Evolutionary conservation across 2,888 invertebrate genomes (phyloP).

Genomic region (Apamea crenata): DNA sequence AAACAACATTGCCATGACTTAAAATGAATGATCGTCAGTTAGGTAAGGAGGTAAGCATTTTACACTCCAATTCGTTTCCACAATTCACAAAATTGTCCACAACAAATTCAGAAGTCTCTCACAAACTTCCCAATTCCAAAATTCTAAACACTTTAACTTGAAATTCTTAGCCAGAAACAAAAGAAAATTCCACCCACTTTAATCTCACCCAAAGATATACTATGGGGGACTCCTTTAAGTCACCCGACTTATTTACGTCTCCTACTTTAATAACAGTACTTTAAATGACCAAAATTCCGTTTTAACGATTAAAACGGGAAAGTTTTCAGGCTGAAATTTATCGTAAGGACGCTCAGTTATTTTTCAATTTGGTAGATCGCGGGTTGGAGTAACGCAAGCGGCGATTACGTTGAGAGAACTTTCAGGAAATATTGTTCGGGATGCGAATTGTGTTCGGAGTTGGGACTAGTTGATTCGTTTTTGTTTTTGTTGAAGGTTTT

Average conservation of each 20-base stretch:
- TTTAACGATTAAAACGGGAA: constrained; percentile 78
- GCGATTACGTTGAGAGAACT: constrained; percentile 79
- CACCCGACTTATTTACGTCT: constrained; percentile 73
- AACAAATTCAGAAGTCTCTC: constrained; percentile 32
- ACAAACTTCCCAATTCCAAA: constrained; percentile 35
- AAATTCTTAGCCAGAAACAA: constrained; percentile 58
- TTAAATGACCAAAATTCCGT: constrained; percentile 79
- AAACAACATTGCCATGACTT: neutral
- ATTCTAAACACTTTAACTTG: constrained; percentile 35
- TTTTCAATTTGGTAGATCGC: constrained; percentile 87
- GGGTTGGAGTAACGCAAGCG: constrained; percentile 80
- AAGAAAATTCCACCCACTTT: constrained; percentile 63
- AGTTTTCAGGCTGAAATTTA: constrained; percentile 82
- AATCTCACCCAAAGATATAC: constrained; percentile 62
- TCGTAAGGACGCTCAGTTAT: constrained; percentile 85
- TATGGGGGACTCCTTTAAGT: constrained; percentile 57
- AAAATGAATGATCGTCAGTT: neutral
- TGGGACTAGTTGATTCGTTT: constrained; percentile 18
- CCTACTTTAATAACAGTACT: constrained; percentile 77
- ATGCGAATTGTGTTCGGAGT: constrained; percentile 57
- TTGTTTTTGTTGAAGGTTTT: constrained; percentile 33
- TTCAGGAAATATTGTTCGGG: constrained; percentile 73
- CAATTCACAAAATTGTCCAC: constrained; percentile 10
- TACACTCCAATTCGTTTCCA: constrained; percentile 25
- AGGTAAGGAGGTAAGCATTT: neutral